A percentile compares a stretch with the other conserved stretches of the same genome.
These are phyloP conservation scores for Oscheius sp. DNA, from an alignment of 2,888 invertebrate species.

Conservation along the genomic window DNA sequence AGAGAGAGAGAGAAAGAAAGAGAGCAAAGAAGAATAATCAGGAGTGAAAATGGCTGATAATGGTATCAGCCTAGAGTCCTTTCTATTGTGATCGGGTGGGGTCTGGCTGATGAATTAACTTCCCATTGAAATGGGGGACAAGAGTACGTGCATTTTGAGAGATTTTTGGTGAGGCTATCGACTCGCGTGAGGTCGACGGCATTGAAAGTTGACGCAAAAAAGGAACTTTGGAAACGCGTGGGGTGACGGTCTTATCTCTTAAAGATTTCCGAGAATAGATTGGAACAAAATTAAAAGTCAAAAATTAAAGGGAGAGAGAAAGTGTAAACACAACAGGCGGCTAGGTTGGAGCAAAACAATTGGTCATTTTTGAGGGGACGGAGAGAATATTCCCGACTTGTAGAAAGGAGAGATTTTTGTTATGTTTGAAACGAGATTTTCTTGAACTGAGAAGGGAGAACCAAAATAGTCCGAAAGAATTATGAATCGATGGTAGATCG, in stretches of 20 bases:
- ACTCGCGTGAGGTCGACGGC: neutral
- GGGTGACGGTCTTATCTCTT: neutral
- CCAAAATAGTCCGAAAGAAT: no score
- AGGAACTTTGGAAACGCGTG: neutral
- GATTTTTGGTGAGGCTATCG: neutral
- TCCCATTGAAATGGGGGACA: neutral
- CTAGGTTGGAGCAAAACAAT: no score
- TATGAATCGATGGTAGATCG: constrained; percentile 3
- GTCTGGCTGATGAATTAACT: neutral
- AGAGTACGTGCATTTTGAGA: constrained; percentile 1
- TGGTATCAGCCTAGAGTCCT: constrained; percentile 16
- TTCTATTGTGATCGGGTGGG: neutral
- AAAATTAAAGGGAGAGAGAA: neutral
- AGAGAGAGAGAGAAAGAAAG: constrained; percentile 11
- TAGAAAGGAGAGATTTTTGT: no score
- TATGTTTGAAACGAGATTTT: no score
- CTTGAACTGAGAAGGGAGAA: no score
- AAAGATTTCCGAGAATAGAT: neutral
- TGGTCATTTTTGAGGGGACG: no score
- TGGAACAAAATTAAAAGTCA: neutral
- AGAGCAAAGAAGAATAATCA: neutral
- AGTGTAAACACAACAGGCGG: constrained; percentile 14
- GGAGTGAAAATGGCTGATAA: no score
- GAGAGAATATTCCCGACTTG: neutral
- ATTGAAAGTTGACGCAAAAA: neutral